These are phyloP conservation scores for Pelochelys cantorii DNA, from an alignment of 2,797 vertebrate species.

Conservation along the genomic window DNA sequence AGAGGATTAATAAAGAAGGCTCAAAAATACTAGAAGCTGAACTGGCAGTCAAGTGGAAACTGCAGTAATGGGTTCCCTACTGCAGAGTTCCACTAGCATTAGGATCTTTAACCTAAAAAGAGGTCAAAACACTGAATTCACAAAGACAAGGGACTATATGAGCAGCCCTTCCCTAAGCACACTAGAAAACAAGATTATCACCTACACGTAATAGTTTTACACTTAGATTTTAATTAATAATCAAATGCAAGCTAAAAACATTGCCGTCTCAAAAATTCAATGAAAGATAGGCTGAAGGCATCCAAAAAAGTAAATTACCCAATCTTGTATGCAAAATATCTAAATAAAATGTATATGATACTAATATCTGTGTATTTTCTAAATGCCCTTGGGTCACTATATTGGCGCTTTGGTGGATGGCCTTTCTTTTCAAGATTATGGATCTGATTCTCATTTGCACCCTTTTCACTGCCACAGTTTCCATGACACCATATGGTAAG, in stretches of 20 bases:
- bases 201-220: slow-evolving; percentile 30
- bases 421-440: not conserved
- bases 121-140: slow-evolving; percentile 29
- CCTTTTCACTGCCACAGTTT: not conserved
- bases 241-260: slow-evolving; percentile 23
- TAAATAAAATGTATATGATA: slow-evolving; percentile 4
- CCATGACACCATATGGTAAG: not conserved
- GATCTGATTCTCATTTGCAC: not conserved
- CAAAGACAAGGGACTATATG: slow-evolving; percentile 24
- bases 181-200: slow-evolving; percentile 37
- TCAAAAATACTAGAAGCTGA: not conserved
- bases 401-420: not conserved
- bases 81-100: not conserved
- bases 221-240: not conserved
- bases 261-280: not conserved
- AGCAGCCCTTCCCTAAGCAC: not conserved
- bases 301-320: slow-evolving; percentile 41
- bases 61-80: slow-evolving; percentile 9
- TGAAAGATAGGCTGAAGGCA: slow-evolving; percentile 24
- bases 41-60: not conserved
- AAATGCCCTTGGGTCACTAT: not conserved
- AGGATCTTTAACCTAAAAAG: slow-evolving; percentile 28
- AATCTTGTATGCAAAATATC: not conserved
- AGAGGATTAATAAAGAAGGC: not conserved
- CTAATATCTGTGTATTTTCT: slow-evolving; percentile 33